These are phyloP conservation scores for Hippopotamyrus pictus DNA, from an alignment of 2,797 vertebrate species.

Conservation along the genomic window DNA sequence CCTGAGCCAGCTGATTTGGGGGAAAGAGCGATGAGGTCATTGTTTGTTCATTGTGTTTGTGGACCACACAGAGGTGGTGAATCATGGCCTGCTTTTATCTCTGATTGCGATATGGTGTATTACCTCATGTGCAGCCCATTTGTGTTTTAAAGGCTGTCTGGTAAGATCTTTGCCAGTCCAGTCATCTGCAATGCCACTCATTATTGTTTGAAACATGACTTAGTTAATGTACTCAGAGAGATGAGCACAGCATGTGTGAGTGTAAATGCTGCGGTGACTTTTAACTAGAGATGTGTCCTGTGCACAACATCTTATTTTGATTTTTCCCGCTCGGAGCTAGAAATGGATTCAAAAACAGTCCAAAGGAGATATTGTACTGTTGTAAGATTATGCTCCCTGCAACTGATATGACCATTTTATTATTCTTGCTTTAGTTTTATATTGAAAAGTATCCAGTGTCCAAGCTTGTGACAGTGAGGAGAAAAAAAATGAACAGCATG, in stretches of 20 bases:
- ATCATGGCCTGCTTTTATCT: background rate
- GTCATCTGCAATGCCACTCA: background rate
- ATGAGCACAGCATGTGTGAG: background rate
- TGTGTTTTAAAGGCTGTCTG: background rate
- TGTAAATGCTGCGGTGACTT: background rate
- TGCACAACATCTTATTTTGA: background rate
- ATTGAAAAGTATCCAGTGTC: background rate
- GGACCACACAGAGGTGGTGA: background rate
- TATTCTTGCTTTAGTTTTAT: background rate
- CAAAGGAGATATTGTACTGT: background rate
- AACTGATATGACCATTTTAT: background rate
- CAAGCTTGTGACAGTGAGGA: background rate
- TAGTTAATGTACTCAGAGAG: background rate
- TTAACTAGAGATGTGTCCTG: background rate
- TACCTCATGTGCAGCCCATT: background rate
- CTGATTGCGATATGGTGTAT: background rate
- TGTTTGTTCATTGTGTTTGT: conserved; percentile 1
- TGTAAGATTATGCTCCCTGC: background rate
- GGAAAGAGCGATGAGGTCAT: conserved; percentile 8
- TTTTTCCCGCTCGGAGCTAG: background rate
- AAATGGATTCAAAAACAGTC: background rate
- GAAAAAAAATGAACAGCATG: background rate
- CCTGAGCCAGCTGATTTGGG: conserved; percentile 30
- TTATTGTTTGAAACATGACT: background rate
- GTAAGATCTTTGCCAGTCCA: background rate